Conservation (phyloP, 2,113 vertebrate species). For the Hemichromis elongatus region DNA sequence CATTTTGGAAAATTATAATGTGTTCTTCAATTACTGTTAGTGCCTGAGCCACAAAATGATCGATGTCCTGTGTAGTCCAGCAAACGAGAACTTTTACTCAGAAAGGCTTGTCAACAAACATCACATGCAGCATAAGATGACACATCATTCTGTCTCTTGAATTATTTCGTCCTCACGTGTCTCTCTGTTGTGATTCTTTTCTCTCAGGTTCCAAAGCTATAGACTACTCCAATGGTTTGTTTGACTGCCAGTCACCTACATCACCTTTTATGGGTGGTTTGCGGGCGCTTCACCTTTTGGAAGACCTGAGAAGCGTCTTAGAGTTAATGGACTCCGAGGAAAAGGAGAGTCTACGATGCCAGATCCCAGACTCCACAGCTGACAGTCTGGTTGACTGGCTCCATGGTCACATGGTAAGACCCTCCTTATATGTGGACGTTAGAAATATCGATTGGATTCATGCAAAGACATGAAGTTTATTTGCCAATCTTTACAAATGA, state of each 20-base stretch:
- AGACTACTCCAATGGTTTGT: slow-evolving; percentile 93
- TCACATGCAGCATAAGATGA: background rate
- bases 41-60: background rate
- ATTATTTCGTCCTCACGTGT: background rate
- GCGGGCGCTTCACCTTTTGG: slow-evolving; percentile 86
- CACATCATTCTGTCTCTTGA: background rate
- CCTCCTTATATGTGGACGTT: background rate
- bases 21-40: background rate
- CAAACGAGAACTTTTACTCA: background rate
- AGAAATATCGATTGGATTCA: background rate
- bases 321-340: slow-evolving; percentile 92
- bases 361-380: slow-evolving; percentile 87
- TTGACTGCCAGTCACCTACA: slow-evolving; percentile 95
- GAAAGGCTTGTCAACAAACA: background rate
- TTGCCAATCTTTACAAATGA: background rate
- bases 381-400: slow-evolving; percentile 88
- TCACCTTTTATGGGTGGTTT: slow-evolving; percentile 91
- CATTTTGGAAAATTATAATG: background rate
- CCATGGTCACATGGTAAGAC: slow-evolving; percentile 85
- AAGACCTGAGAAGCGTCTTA: slow-evolving; percentile 85
- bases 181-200: background rate
- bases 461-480: background rate
- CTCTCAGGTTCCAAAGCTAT: slow-evolving; percentile 90
- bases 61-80: background rate
- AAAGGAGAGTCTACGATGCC: slow-evolving; percentile 87